These are phyloP conservation scores for Phaethon lepturus DNA, from an alignment of 2,113 vertebrate species.

Conservation along the genomic window DNA sequence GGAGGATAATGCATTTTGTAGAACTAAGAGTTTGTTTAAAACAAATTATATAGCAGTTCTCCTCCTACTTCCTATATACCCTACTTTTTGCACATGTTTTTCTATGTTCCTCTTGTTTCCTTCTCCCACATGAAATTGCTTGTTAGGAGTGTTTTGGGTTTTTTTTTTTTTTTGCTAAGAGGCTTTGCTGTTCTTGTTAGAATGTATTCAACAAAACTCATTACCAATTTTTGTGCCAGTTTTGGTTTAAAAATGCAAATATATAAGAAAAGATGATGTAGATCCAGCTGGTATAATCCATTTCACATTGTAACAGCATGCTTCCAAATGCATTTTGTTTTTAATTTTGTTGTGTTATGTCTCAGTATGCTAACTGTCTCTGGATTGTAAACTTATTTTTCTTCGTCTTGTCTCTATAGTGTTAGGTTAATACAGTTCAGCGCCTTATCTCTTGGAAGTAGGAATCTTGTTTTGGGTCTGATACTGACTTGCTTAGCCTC, in stretches of 20 bases:
- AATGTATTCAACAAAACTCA: neutral
- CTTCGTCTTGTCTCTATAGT: neutral
- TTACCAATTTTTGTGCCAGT: neutral
- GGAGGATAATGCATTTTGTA: neutral
- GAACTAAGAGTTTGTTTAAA: constrained; percentile 25
- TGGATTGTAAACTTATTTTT: neutral
- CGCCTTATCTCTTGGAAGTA: neutral
- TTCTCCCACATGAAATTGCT: neutral
- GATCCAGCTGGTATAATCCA: neutral
- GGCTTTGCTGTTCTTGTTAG: neutral
- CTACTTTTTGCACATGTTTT: neutral
- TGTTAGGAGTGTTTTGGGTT: neutral
- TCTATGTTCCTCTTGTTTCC: neutral
- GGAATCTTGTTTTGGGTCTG: neutral
- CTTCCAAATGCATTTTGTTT: neutral
- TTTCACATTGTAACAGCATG: neutral
- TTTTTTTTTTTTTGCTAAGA: neutral
- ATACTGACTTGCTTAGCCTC: neutral
- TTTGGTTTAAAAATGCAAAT: neutral
- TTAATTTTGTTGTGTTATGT: neutral
- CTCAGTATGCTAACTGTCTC: neutral
- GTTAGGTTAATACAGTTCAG: neutral
- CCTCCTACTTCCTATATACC: neutral
- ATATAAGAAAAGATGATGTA: neutral
- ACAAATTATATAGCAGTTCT: neutral